Percentiles rank a stretch among this genome's conserved stretches.
Conservation (phyloP, 1,140 invertebrate species). For the Euwallacea similis region DNA sequence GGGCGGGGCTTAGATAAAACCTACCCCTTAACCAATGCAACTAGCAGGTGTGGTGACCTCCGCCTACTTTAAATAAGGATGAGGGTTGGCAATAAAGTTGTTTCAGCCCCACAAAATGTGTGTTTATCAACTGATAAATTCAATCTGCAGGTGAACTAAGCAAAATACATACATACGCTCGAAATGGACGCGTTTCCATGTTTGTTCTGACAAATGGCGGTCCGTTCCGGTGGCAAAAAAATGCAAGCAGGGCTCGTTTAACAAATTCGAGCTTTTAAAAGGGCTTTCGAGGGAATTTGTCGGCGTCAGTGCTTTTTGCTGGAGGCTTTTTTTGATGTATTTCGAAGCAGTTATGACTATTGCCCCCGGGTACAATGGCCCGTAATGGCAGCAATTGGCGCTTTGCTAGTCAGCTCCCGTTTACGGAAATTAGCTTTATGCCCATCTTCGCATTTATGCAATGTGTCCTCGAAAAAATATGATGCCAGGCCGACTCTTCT, state of each 20-base stretch:
- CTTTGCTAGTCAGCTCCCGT: not conserved
- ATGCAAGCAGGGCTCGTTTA: slow-evolving; percentile 28
- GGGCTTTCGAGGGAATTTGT: slow-evolving; percentile 23
- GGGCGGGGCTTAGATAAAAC: too few relatives aligned
- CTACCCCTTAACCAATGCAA: too few relatives aligned
- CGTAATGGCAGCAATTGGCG: slow-evolving; percentile 20
- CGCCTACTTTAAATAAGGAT: too few relatives aligned
- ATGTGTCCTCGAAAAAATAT: too few relatives aligned
- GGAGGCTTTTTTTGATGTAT: slow-evolving; percentile 18
- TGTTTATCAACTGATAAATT: too few relatives aligned
- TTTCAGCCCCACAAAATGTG: too few relatives aligned
- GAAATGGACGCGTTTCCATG: not conserved
- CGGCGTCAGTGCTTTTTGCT: slow-evolving; percentile 20
- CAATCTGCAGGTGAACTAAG: too few relatives aligned
- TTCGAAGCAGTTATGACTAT: slow-evolving; percentile 24
- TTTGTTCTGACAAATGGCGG: slow-evolving; percentile 28
- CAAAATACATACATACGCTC: too few relatives aligned
- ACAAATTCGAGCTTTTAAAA: slow-evolving; percentile 33
- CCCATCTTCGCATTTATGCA: not conserved
- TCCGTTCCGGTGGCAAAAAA: slow-evolving; percentile 14
- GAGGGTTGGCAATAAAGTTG: too few relatives aligned
- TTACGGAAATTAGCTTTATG: slow-evolving; percentile 15
- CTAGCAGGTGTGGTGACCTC: too few relatives aligned
- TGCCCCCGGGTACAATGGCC: slow-evolving; percentile 14
- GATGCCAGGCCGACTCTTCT: not conserved